Evolutionary conservation across 2,797 vertebrate genomes (phyloP), one percentile per base, ranked within the genome.

Genomic region (Fundulus diaphanus): DNA sequence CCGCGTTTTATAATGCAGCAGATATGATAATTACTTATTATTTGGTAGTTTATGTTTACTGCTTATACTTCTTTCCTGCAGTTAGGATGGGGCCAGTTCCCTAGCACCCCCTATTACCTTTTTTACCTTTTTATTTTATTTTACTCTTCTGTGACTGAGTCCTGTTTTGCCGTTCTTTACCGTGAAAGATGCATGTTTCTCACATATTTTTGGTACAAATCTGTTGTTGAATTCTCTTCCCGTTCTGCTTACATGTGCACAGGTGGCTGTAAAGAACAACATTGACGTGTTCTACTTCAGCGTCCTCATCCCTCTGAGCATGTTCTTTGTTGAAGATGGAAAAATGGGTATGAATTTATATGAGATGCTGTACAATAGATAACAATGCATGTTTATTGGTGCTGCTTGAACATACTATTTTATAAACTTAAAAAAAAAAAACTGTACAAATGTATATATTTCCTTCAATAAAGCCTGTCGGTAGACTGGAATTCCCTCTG

Each of bases 231-330:
- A 54, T 37, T 7, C 1, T 18, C 1, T 2, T 40, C 42, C 24
- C 70, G 11, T 57, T 78, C 35, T 78, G n/a, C 63, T 77, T 52
- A 0, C 9, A 44, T 67, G 22, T 27, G 3, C 57, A 0, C 95
- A 99, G 98, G 98, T 99, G 94, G 98, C 98, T 77, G 98, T 99
- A 91, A 99, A 99, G 95, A 99, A 99, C 95, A 99, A 90, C 94
- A 99, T 99, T 0, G 98, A 99, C 31, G 98, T 99, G 76, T 99
- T 99, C 93, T 99, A 99, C 96, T 99, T 98, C 94, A 99, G 98
- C 88, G 98, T 98, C 72, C 96, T 99, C 72, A 98, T 99, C 89
- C 98, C 98, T 70, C 97, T 99, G 88, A 98, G 96, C 13, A 94
- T 99, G 81, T 97, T 99, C 91, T 99, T 99, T 37, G 98, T 99